Evolutionary conservation across 1,140 invertebrate genomes (phyloP), one percentile per base, ranked within the genome.

Genomic region (Parasteatoda tepidariorum): DNA sequence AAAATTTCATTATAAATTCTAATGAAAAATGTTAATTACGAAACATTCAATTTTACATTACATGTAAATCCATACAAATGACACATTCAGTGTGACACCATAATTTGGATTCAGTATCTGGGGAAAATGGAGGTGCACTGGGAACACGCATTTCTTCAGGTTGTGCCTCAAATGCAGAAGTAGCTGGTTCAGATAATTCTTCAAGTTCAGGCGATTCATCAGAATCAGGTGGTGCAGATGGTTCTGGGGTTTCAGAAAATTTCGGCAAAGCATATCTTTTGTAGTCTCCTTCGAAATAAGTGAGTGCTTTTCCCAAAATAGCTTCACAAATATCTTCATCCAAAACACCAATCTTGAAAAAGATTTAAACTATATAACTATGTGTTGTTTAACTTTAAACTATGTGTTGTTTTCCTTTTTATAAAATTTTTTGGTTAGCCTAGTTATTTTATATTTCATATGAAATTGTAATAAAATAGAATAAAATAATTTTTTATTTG

Each of bases 21-120:
- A 59, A 59, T 59, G 1, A n/a, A 26, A 2, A 4, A 22, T n/a
- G 55, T 18, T 48, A 48, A 9, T 48, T 48, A 48, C 6, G 18
- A 48, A 48, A n/a, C 38, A 48, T 48, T n/a, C 9, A 48, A 4
- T 48, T 4, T 13, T 48, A 48, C 18, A 54, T 73, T 83, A 83
- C 81, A n/a, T 83, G 59, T 62, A 57, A 24, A 41, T 83, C 81
- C 41, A 83, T 30, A 41, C 81, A 83, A 57, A 83, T 59, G 28
- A 83, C 81, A 57, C 81, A 83, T 75, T 83, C 81, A 13, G 61
- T 38, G 55, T 83, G 81, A 67, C 71, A 75, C 81, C 81, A 83
- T 3, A 83, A 22, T 31, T 83, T 74, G 18, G 38, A 38, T 55
- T 83, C 81, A 30, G 41, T 28, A 55, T 67, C 71, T 22, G 81